Evolutionary conservation across 2,888 invertebrate genomes (phyloP).

Genomic region (Drosophila trichaetosa): DNA sequence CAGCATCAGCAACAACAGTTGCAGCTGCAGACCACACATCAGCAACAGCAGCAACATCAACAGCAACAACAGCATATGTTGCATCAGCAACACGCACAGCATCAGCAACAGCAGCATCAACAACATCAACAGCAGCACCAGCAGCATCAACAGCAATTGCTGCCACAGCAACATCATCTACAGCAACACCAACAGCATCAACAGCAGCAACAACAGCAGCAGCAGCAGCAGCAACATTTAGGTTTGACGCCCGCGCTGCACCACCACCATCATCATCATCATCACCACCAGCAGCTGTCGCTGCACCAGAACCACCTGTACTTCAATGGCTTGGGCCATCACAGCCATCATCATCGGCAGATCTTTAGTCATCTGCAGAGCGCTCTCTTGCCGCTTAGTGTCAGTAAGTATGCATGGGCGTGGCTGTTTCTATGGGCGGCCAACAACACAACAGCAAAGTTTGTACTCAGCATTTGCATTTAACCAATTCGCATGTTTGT

Average conservation of each 20-base stretch:
- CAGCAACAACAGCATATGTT: slow-evolving; percentile 58
- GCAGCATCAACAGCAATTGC: slow-evolving; percentile 50
- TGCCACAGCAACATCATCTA: slow-evolving; percentile 52
- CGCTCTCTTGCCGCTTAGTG: slow-evolving; percentile 84
- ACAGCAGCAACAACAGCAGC: slow-evolving; percentile 31
- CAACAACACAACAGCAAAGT: slow-evolving; percentile 38
- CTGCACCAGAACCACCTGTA: slow-evolving; percentile 79
- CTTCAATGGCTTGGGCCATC: slow-evolving; percentile 83
- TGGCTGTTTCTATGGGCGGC: slow-evolving; percentile 12
- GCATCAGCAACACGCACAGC: slow-evolving; percentile 54
- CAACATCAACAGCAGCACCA: slow-evolving; percentile 41
- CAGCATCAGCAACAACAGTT: slow-evolving; percentile 50
- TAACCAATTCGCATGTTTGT: slow-evolving; percentile 54
- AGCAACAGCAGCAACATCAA: slow-evolving; percentile 56
- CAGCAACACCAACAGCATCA: slow-evolving; percentile 45
- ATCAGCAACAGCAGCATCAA: slow-evolving; percentile 46
- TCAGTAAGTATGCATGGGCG: slow-evolving; percentile 83
- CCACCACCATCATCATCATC: slow-evolving; percentile 53
- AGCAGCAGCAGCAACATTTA: slow-evolving; percentile 48
- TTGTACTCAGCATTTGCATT: slow-evolving; percentile 42
- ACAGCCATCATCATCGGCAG: slow-evolving; percentile 82
- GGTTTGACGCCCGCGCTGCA: slow-evolving; percentile 40
- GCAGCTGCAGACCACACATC: slow-evolving; percentile 45
- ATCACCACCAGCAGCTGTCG: slow-evolving; percentile 75
- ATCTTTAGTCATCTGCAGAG: slow-evolving; percentile 85